A percentile compares a stretch with the other conserved stretches of the same genome.
Conservation (phyloP, 2,113 vertebrate genomes). For the Andinoacara biseriatus region DNA sequence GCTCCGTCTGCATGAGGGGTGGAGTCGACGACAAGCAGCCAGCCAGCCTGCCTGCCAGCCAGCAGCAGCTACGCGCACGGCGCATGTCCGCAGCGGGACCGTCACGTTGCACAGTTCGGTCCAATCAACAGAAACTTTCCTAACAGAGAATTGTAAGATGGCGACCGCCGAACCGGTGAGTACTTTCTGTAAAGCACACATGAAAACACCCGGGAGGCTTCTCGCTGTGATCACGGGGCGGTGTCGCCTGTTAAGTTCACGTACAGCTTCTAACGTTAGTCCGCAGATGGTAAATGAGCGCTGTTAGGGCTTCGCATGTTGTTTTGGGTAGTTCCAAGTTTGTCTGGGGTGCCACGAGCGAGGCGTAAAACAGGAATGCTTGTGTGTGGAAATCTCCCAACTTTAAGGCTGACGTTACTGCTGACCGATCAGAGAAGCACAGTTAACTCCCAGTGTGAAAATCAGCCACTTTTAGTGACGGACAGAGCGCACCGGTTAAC, state of each 20-base stretch:
- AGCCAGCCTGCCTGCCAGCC: constrained; percentile 16
- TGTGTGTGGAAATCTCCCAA: constrained; percentile 45
- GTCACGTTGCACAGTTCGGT: constrained; percentile 45
- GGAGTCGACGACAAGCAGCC: constrained; percentile 47
- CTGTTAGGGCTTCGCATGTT: neutral
- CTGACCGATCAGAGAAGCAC: neutral
- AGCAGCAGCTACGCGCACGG: neutral
- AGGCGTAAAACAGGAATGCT: constrained; percentile 36
- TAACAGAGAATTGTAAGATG: constrained; percentile 91
- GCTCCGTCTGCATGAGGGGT: constrained; percentile 71
- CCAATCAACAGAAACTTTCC: constrained; percentile 76
- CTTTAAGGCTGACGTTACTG: constrained; percentile 62
- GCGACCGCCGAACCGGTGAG: constrained; percentile 99
- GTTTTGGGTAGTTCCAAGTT: constrained; percentile 39
- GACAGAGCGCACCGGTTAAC: neutral
- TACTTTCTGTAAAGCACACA: constrained; percentile 56
- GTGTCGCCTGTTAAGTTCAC: neutral
- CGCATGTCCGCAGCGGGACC: constrained; percentile 45
- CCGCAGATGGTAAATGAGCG: rapidly evolving
- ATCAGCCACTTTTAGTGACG: neutral
- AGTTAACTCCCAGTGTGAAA: neutral
- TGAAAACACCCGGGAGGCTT: constrained; percentile 22
- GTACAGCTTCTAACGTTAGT: neutral
- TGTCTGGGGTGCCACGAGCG: constrained; percentile 47
- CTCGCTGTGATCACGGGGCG: too few relatives aligned